Percentiles rank a stretch among this genome's conserved stretches.
Evolutionary conservation across 35 echinoderm and acorn worm genomes (phyloP).

Genomic region (Heliocidaris erythrogramma): DNA sequence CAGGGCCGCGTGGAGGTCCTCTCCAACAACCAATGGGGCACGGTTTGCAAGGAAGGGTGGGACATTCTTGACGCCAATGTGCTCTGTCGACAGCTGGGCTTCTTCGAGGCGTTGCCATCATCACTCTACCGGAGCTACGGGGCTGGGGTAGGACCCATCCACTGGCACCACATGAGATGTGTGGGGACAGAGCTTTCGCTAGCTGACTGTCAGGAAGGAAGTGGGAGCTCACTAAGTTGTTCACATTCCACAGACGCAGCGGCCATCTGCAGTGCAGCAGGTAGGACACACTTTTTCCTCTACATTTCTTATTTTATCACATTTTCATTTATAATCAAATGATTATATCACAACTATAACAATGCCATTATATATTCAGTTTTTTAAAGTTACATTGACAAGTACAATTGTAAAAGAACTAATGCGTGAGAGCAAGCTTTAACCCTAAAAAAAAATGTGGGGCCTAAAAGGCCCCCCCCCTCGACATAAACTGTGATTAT

Average conservation of each 20-base stretch:
- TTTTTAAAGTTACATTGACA: background rate
- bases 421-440: background rate
- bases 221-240: background rate
- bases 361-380: background rate
- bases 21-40: slow-evolving; percentile 20
- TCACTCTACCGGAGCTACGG: background rate
- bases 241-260: slow-evolving; percentile 22
- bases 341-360: background rate
- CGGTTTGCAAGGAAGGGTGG: slow-evolving; percentile 40
- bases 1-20: slow-evolving; percentile 23
- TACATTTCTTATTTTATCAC: background rate
- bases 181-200: background rate
- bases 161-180: slow-evolving; percentile 16
- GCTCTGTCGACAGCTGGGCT: slow-evolving; percentile 32
- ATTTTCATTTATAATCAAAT: background rate
- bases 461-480: too few species aligned
- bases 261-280: background rate
- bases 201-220: slow-evolving; percentile 8
- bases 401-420: background rate
- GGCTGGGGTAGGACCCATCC: slow-evolving; percentile 24
- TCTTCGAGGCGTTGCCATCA: slow-evolving; percentile 4
- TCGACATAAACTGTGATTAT: too few species aligned
- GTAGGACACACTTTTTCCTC: background rate
- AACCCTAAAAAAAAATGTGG: too few species aligned
- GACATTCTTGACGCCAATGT: slow-evolving; percentile 11